These are phyloP conservation scores for Osmerus mordax DNA, from an alignment of 2,113 vertebrate genomes.

Conservation along the genomic window DNA sequence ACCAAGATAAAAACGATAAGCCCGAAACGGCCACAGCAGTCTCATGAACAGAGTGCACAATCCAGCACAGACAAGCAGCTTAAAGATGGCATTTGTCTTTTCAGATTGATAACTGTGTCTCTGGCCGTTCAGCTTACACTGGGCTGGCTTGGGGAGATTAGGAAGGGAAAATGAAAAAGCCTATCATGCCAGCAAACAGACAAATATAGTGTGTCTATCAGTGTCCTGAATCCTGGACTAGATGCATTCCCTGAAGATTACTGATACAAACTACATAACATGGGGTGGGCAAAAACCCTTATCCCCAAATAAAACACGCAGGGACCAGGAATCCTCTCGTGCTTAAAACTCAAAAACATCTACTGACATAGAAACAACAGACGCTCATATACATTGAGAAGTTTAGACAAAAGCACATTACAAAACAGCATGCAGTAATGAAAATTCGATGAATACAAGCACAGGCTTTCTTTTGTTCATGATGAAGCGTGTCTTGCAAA, in stretches of 20 bases:
- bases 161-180: slow-evolving; percentile 29
- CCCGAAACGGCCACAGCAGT: slow-evolving; percentile 22
- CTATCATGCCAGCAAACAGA: slow-evolving; percentile 30
- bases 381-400: no score
- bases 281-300: background rate
- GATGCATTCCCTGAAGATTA: background rate
- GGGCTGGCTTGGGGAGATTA: slow-evolving; percentile 48
- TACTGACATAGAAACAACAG: no score
- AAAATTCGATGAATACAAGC: no score
- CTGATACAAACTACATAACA: background rate
- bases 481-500: no score
- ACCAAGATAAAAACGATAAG: slow-evolving; percentile 53
- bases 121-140: slow-evolving; percentile 36
- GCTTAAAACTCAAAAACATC: no score
- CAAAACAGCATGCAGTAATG: no score
- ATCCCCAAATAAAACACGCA: background rate
- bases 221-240: slow-evolving; percentile 8
- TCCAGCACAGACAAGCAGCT: slow-evolving; percentile 47
- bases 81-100: slow-evolving; percentile 63
- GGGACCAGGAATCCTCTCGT: background rate
- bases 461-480: no score
- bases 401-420: no score
- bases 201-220: slow-evolving; percentile 39
- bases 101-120: slow-evolving; percentile 60
- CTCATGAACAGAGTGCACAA: slow-evolving; percentile 35